Evolutionary conservation across 2,797 vertebrate genomes (phyloP), one percentile per base, ranked within the genome.

Genomic region (Rhinophrynus dorsalis): DNA sequence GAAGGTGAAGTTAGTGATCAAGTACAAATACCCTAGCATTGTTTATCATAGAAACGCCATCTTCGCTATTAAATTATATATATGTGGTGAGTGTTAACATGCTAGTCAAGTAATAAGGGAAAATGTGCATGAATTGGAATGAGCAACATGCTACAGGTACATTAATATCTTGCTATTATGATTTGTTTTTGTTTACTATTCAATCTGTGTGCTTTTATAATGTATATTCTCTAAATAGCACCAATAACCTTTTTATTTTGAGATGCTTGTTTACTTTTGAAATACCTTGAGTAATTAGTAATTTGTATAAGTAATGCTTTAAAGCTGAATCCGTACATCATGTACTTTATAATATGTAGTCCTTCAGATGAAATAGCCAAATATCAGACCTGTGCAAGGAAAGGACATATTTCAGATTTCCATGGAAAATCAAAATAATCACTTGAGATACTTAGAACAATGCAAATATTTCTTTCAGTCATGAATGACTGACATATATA

Each of bases 401-500:
- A 30, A 40, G 7, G 2, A 12, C 11, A 20, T 23, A 21, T 44
- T 45, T 61, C 6, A 30, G 17, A 60, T 29, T 29, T 10, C 30
- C n/a, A 26, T 29, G 20, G n/a, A 24, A 27, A 40, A 23, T 35
- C 29, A n/a, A 20, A 47, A 27, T 15, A 10, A 45, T 40, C 23
- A 37, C 24, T 42, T 51, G 57, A 50, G 45, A 38, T 57, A 50
- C 42, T 23, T 42, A 40, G 9, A 11, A 12, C 26, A 20, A 27
- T 20, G 13, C n/a, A 59, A 52, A 40, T 27, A 51, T 52, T 51
- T 59, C 18, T 44, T 71, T 50, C 20, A 52, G 33, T 52, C 33
- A 44, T 59, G 54, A 66, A 65, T 58, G 54, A 58, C 61, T 59
- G 69, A 59, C 62, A 66, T 45, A 59, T 48, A 20, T 66, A 59